Conservation (phyloP, 2,797 vertebrate genomes). For the Xenops minutus region DNA sequence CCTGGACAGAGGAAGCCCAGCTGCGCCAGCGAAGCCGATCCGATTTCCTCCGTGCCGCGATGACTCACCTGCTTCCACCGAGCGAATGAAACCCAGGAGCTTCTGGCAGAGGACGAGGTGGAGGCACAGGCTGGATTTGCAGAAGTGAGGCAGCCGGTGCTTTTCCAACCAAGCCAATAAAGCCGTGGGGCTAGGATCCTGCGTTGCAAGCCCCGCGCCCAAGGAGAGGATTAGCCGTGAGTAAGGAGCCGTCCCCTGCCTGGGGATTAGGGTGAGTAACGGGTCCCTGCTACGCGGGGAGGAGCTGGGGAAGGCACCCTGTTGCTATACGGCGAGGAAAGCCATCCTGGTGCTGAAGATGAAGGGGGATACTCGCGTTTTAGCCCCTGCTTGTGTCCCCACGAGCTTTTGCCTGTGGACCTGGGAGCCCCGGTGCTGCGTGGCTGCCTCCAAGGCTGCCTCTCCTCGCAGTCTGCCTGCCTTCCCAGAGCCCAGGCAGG, state of each 20-base stretch:
- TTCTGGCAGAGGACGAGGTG: conserved; percentile 75
- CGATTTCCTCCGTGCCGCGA: background rate
- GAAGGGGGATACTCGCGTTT: background rate
- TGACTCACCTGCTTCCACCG: conserved; percentile 75
- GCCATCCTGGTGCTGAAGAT: background rate
- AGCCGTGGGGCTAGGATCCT: conserved; percentile 63
- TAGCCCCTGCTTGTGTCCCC: background rate
- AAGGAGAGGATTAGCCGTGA: background rate
- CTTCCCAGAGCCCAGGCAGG: background rate
- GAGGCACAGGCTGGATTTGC: conserved; percentile 78
- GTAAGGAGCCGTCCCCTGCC: background rate
- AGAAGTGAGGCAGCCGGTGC: conserved; percentile 76
- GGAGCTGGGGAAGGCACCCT: background rate
- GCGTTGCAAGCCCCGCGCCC: background rate
- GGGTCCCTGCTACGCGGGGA: background rate
- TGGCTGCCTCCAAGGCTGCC: background rate
- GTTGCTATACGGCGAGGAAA: background rate
- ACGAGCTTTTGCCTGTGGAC: background rate
- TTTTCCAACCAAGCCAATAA: conserved; percentile 74
- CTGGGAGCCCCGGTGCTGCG: background rate
- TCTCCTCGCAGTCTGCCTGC: background rate
- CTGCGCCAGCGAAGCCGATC: background rate
- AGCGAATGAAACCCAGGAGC: conserved; percentile 72
- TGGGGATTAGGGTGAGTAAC: conserved; percentile 23
- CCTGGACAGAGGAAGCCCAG: background rate